Evolutionary conservation across 2,113 vertebrate genomes (phyloP).

Genomic region (Sceloporus tristichus): DNA sequence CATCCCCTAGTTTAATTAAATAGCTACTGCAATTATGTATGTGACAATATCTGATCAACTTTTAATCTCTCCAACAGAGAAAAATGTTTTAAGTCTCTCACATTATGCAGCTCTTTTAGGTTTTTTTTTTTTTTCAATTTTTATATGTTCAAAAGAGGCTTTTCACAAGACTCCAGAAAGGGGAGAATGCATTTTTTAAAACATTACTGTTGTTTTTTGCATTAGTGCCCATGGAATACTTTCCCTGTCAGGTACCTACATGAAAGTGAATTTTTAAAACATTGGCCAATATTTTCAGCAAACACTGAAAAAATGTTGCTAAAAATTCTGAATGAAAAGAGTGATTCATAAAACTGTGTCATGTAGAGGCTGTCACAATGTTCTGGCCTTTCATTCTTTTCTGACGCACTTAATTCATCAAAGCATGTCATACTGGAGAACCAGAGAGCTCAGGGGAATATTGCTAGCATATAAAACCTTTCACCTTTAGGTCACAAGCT

Average conservation of each 20-base stretch:
- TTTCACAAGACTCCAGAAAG: slow-evolving; percentile 15
- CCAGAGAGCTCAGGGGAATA: slow-evolving; percentile 6
- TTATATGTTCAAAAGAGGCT: slow-evolving; percentile 20
- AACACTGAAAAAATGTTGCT: slow-evolving; percentile 5
- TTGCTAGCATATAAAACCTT: slow-evolving; percentile 32
- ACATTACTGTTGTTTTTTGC: neutral
- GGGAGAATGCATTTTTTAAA: neutral
- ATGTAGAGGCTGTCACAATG: neutral
- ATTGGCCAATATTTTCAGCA: slow-evolving; percentile 6
- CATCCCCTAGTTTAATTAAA: slow-evolving; percentile 39
- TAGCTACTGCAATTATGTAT: neutral
- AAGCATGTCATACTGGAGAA: slow-evolving; percentile 13
- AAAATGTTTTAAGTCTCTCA: slow-evolving; percentile 5
- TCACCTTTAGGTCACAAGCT: slow-evolving; percentile 11
- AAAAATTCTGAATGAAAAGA: slow-evolving; percentile 35
- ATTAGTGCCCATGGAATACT: accelerated
- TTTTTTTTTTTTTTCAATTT: neutral
- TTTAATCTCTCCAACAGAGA: slow-evolving; percentile 12
- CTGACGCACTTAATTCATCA: slow-evolving; percentile 21
- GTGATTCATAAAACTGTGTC: slow-evolving; percentile 12
- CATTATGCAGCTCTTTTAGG: neutral
- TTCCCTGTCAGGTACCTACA: neutral
- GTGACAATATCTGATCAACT: neutral
- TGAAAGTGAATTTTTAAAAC: slow-evolving; percentile 8
- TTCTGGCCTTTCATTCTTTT: slow-evolving; percentile 19